Percentiles rank a stretch among this genome's conserved stretches.
Conservation (phyloP, 2,888 invertebrate genomes). For the Pheosia gnoma region DNA sequence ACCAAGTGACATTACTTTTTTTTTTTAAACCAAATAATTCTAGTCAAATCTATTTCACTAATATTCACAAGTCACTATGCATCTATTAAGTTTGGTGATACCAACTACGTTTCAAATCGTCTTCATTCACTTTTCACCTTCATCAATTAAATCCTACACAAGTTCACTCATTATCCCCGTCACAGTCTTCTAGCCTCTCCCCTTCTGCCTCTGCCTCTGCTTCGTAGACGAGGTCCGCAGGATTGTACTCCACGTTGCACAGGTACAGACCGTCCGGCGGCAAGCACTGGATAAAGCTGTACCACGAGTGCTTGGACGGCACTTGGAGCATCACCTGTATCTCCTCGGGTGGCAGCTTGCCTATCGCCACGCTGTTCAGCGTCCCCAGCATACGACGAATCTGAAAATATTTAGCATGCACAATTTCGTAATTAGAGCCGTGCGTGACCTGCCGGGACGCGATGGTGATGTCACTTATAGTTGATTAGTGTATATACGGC, state of each 20-base stretch:
- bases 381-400: conserved; percentile 90
- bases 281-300: conserved; percentile 68
- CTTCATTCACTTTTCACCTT: too few species aligned
- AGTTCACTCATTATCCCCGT: conserved; percentile 24
- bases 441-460: too few species aligned
- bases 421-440: too few species aligned
- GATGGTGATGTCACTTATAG: too few species aligned
- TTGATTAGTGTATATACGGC: too few species aligned
- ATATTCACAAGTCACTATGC: too few species aligned
- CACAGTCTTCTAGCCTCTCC: conserved; percentile 24
- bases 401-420: conserved; percentile 68
- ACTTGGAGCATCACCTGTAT: conserved; percentile 90
- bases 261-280: conserved; percentile 90
- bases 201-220: conserved; percentile 32
- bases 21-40: too few species aligned
- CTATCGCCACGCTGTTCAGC: conserved; percentile 85
- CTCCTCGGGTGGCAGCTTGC: conserved; percentile 85
- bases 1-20: too few species aligned
- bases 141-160: too few species aligned
- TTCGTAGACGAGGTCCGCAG: conserved; percentile 78
- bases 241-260: conserved; percentile 87
- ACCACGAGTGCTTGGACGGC: conserved; percentile 89
- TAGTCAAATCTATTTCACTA: too few species aligned
- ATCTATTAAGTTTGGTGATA: too few species aligned
- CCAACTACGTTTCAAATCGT: too few species aligned